Base-by-base conservation (phyloP, 2,113 vertebrate species). In the Notothenia rossii region DNA sequence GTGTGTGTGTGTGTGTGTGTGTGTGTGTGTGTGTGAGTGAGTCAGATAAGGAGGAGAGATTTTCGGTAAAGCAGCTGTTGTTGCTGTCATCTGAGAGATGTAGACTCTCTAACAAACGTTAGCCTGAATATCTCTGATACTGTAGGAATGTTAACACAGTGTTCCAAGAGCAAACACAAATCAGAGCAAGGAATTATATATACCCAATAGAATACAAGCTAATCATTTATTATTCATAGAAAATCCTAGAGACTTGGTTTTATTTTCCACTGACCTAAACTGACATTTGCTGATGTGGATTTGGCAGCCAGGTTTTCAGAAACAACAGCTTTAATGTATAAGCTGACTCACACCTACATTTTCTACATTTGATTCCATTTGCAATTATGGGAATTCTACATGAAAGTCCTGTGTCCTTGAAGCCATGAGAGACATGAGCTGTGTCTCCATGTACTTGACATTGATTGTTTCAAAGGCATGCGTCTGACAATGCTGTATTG, bases 61-160 rank as follows among this genome's bases (percentile, higher is more conserved):
- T 75, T 74, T 62, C 33, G 14, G 40, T 17, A 22, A 36, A 7
- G 13, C 64, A 73, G 59, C 78, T 77, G 79, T 29, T 78, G 60
- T 55, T 62, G 55, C 64, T 45, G 69, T 83, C 72, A 74, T 61
- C 64, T 36, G 3, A 73, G 46, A 74, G 68, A 81, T 75, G 75
- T 77, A 55, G 22, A 29, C 63, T 72, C 33, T 68, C 15, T 25
- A 62, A 48, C 17, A 79, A 75, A 85, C 63, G 77, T 50, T 43
- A 20, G 15, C 0, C 7, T 65, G 33, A 40, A 53, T 25, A 56
- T 65, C 22, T 64, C 20, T 69, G 73, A 63, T 51, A 58, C 13
- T 73, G 50, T n/a, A 10, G 40, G 36, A 69, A 73, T 63, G 73
- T 20, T 60, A 48, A 46, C 45, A 25, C 36, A 51, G 29, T 22